Percentiles rank a stretch among this genome's conserved stretches.
These are phyloP conservation scores for Poecilia wingei DNA, from an alignment of 2,797 vertebrate species.

Conservation along the genomic window DNA sequence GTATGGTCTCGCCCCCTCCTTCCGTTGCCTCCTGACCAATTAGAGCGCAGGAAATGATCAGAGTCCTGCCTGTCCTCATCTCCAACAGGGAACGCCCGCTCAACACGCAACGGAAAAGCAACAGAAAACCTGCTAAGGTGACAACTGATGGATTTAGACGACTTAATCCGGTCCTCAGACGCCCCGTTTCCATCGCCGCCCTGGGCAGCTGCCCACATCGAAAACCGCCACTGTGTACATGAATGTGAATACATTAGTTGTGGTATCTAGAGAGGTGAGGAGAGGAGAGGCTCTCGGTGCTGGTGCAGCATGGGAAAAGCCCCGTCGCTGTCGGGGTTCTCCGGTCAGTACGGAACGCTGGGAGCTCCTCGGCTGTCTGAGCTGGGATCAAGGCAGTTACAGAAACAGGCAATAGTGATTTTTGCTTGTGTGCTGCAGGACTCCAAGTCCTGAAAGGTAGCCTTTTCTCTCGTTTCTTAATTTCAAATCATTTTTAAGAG, in stretches of 20 bases:
- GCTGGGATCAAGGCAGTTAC: conserved; percentile 85
- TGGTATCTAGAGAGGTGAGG: conserved; percentile 69
- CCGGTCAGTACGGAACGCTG: conserved; percentile 74
- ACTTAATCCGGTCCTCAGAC: not conserved
- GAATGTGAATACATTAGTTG: conserved; percentile 52
- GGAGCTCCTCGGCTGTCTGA: conserved; percentile 78
- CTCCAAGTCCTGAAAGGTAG: conserved; percentile 77
- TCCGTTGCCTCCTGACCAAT: not conserved
- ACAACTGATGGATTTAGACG: not conserved
- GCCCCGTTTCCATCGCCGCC: not conserved
- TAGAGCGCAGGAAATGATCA: not conserved
- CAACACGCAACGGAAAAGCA: not conserved
- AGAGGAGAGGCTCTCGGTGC: conserved; percentile 78
- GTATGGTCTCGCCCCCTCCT: not conserved
- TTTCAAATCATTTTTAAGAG: conserved; percentile 28
- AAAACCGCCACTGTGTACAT: not conserved
- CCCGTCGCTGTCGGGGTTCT: conserved; percentile 73
- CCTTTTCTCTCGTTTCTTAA: conserved; percentile 66
- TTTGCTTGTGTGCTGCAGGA: conserved; percentile 83
- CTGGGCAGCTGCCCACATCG: not conserved
- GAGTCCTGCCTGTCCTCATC: not conserved
- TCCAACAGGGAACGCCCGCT: not conserved
- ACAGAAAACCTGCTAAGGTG: not conserved
- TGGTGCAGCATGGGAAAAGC: conserved; percentile 80
- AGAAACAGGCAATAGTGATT: conserved; percentile 84